Conservation (phyloP, 2,888 invertebrate genomes). For the Microplitis deprimator region DNA sequence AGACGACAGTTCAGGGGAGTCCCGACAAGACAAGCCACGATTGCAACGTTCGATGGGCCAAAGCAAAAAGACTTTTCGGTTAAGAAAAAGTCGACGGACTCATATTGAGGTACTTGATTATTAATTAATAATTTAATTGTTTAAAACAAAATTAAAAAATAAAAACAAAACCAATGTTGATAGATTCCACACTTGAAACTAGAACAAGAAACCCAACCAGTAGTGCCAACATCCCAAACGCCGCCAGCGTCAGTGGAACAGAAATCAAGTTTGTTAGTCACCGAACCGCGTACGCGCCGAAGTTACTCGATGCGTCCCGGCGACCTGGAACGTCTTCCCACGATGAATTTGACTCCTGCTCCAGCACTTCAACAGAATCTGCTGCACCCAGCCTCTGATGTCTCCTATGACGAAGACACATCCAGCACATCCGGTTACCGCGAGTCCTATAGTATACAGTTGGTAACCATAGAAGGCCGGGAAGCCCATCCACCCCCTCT, state of each 20-base stretch:
- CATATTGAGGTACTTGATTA: constrained; percentile 77
- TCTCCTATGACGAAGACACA: constrained; percentile 84
- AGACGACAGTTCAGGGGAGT: constrained; percentile 79
- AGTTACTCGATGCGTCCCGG: constrained; percentile 49
- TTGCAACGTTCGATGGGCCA: constrained; percentile 94
- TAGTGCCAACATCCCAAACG: constrained; percentile 49
- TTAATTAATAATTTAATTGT: no score
- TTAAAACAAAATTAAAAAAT: no score
- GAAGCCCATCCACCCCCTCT: constrained; percentile 73
- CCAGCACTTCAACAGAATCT: constrained; percentile 51
- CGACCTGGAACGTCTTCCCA: constrained; percentile 45
- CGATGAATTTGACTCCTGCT: constrained; percentile 31
- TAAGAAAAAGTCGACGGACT: constrained; percentile 83
- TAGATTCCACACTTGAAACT: constrained; percentile 73
- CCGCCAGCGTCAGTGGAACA: constrained; percentile 53
- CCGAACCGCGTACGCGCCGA: neutral
- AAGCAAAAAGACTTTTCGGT: constrained; percentile 93
- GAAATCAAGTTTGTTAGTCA: constrained; percentile 47
- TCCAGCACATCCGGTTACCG: constrained; percentile 90
- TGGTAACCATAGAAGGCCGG: constrained; percentile 75
- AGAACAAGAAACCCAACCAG: constrained; percentile 67
- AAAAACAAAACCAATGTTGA: no score
- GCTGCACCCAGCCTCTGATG: constrained; percentile 74
- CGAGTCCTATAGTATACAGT: constrained; percentile 79
- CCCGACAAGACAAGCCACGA: constrained; percentile 76